Evolutionary conservation across 2,797 vertebrate species (phyloP).

Genomic region (Helarctos malayanus): DNA sequence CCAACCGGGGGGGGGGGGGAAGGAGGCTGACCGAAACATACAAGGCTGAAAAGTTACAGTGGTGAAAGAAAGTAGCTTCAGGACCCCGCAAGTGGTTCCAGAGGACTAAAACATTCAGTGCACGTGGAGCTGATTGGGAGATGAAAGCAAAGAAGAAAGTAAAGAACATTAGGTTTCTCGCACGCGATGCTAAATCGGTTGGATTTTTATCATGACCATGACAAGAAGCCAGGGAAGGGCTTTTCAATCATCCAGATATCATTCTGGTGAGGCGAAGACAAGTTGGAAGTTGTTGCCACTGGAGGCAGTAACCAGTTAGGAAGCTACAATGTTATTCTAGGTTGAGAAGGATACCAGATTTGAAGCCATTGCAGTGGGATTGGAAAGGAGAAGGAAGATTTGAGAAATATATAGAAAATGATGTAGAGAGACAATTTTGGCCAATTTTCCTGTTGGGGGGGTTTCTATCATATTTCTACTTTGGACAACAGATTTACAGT

Average conservation of each 20-base stretch:
- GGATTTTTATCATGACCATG: neutral
- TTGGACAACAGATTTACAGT: neutral
- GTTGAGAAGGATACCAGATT: neutral
- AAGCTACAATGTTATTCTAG: neutral
- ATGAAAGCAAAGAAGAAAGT: neutral
- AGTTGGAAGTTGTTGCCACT: neutral
- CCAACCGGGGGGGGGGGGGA: neutral
- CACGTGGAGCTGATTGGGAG: neutral
- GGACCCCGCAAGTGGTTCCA: neutral
- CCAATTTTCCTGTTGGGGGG: neutral
- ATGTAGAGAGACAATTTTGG: neutral
- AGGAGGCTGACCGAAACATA: neutral
- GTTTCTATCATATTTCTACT: neutral
- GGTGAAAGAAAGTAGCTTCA: neutral
- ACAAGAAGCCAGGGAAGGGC: neutral
- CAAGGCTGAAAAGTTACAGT: neutral
- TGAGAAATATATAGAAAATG: neutral
- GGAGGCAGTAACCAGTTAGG: neutral
- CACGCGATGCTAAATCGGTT: neutral
- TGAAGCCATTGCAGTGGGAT: neutral
- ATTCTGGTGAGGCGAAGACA: neutral
- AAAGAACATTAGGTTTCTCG: neutral
- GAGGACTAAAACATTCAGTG: neutral
- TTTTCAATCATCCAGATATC: neutral
- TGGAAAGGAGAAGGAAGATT: neutral